Evolutionary conservation across 2,888 invertebrate genomes (phyloP).

Genomic region (Hydroisotoma schaefferi): DNA sequence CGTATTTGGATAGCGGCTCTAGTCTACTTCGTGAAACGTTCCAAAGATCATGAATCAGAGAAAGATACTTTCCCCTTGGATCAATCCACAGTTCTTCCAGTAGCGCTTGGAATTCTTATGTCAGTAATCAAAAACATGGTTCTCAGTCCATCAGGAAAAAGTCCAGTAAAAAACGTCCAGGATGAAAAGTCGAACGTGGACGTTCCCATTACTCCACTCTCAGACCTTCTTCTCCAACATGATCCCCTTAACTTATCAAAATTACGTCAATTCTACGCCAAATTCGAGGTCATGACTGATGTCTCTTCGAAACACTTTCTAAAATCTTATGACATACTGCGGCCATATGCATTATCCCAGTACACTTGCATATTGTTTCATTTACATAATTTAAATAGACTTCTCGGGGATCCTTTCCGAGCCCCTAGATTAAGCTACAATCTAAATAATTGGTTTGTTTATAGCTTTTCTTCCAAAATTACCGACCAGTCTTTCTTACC

Average conservation of each 20-base stretch:
- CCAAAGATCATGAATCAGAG: neutral
- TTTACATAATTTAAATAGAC: constrained; percentile 33
- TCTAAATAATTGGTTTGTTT: constrained; percentile 26
- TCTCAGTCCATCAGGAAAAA: constrained; percentile 17
- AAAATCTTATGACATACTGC: constrained; percentile 31
- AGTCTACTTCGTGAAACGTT: constrained; percentile 4
- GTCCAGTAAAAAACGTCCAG: neutral
- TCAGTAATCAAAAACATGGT: constrained; percentile 26
- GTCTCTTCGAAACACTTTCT: constrained; percentile 16
- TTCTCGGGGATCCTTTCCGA: constrained; percentile 35
- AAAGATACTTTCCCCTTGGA: too few species aligned
- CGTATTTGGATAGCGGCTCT: constrained; percentile 21
- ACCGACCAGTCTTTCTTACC: too few species aligned
- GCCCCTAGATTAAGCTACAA: constrained; percentile 30
- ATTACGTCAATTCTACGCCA: constrained; percentile 20
- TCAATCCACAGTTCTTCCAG: neutral
- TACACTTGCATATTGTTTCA: constrained; percentile 33
- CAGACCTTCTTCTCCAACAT: neutral
- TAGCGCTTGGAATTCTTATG: constrained; percentile 10
- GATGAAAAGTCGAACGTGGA: neutral
- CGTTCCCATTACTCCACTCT: neutral
- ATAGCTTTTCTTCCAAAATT: constrained; percentile 10
- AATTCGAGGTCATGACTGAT: constrained; percentile 19
- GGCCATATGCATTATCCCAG: constrained; percentile 27
- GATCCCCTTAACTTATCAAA: constrained; percentile 1